These are phyloP conservation scores for Vespertilio murinus DNA, from an alignment of 2,797 vertebrate genomes.

Conservation along the genomic window DNA sequence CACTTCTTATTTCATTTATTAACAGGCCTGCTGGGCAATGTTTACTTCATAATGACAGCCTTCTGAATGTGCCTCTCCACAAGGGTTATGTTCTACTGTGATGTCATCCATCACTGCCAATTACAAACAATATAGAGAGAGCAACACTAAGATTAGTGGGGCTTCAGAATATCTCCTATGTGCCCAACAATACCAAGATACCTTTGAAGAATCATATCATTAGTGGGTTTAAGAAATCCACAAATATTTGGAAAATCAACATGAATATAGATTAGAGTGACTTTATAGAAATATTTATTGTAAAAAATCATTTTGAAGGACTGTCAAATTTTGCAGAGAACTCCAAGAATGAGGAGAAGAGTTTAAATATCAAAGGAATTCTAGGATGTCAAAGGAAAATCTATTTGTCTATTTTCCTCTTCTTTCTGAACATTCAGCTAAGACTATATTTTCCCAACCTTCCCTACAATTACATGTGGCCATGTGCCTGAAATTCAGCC, in stretches of 20 bases:
- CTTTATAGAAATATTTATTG: neutral
- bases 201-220: neutral
- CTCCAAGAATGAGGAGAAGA: neutral
- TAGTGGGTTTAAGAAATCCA: neutral
- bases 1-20: neutral
- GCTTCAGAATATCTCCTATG: neutral
- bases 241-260: neutral
- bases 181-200: neutral
- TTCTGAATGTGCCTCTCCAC: neutral
- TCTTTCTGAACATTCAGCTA: neutral
- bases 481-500: neutral
- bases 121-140: neutral
- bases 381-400: neutral
- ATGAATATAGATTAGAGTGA: neutral
- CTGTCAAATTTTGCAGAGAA: neutral
- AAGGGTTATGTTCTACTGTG: neutral
- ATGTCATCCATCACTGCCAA: neutral
- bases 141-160: neutral
- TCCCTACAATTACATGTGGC: neutral
- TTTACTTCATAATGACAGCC: neutral
- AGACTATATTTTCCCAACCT: neutral
- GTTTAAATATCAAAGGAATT: neutral
- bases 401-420: neutral
- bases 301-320: neutral
- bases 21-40: neutral